Base-by-base conservation (phyloP, 2,888 invertebrate genomes). In the Troides oblongomaculatus region DNA sequence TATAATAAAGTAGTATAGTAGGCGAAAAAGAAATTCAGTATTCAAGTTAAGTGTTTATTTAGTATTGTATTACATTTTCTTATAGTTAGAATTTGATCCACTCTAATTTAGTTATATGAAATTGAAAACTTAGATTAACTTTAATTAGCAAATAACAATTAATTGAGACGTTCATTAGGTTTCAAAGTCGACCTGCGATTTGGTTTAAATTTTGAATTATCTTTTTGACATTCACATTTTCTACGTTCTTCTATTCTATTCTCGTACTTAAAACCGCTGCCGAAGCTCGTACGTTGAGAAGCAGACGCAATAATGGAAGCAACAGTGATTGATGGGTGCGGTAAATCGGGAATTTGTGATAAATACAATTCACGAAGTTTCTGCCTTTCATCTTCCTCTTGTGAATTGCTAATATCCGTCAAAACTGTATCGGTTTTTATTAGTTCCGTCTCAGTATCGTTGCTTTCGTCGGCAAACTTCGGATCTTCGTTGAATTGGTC, bases 291-390 rank as follows among this genome's bases (percentile, higher is more conserved):
- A 73, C 77, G 79, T 58, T 74, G 74, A 5, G 85, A 83, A 6
- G 82, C 80, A 21, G 83, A 77, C 25, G 86, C 78, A 68, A 88
- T 84, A 69, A 88, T 84, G 0, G 82, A 79, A 12, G 85, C 83
- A 69, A 80, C 78, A 4, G 80, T 80, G 67, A 77, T 73, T 23
- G 84, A 78, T 8, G 86, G 86, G 73, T 84, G 84, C 3, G 85
- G 85, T 25, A 86, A 75, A 75, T 87, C 84, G 12, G 83, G 84
- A 39, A 86, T 83, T 76, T 85, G 81, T 23, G 83, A 83, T 64
- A 84, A 74, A 74, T 80, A 78, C 75, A 80, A 80, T 62, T 83
- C 76, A 59, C 80, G 76, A 4, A 78, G 74, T 68, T 80, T 82
- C 68, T 78, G 75, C 62, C 75, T 74, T 64, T 78, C 76, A n/a